A percentile compares a stretch with the other conserved stretches of the same genome.
Conservation (phyloP, 2,888 invertebrate species). For the Synergus itoensis region DNA sequence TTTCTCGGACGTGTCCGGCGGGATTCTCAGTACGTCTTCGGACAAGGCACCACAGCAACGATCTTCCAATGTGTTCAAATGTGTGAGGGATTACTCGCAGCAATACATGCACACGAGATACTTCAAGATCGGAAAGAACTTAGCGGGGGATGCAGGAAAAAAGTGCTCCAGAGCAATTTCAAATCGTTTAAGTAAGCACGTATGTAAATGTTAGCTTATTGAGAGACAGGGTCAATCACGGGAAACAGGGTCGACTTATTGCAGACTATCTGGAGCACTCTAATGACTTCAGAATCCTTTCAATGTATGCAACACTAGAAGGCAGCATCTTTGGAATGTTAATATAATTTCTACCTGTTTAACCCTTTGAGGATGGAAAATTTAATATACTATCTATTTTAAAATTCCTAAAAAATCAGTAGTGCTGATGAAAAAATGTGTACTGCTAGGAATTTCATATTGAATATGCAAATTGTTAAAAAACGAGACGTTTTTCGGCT, state of each 20-base stretch:
- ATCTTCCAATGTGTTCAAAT: slow-evolving; percentile 28
- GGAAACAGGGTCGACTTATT: slow-evolving; percentile 27
- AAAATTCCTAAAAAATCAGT: too few relatives aligned
- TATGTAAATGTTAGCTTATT: slow-evolving; percentile 22
- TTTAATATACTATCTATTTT: too few relatives aligned
- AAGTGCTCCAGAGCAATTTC: slow-evolving; percentile 21
- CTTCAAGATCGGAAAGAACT: slow-evolving; percentile 11
- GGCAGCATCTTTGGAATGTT: neutral
- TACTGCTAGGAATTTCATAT: neutral
- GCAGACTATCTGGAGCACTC: slow-evolving; percentile 14
- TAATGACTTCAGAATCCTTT: slow-evolving; percentile 10
- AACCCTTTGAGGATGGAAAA: too few relatives aligned
- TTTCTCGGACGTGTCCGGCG: slow-evolving; percentile 55
- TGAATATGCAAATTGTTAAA: slow-evolving; percentile 16
- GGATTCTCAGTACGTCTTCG: slow-evolving; percentile 38
- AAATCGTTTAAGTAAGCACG: slow-evolving; percentile 26
- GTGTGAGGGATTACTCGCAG: slow-evolving; percentile 9
- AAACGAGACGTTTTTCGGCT: slow-evolving; percentile 14
- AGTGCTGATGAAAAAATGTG: neutral
- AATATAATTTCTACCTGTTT: neutral
- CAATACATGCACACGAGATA: slow-evolving; percentile 8
- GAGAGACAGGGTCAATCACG: slow-evolving; percentile 38
- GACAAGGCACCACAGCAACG: slow-evolving; percentile 1
- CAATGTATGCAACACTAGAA: neutral
- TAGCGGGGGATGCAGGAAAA: slow-evolving; percentile 32